A percentile compares a stretch with the other conserved stretches of the same genome.
phyloP scores from a whole-genome alignment of 2,113 vertebrate genomes.

The Cavia porcellus region DNA sequence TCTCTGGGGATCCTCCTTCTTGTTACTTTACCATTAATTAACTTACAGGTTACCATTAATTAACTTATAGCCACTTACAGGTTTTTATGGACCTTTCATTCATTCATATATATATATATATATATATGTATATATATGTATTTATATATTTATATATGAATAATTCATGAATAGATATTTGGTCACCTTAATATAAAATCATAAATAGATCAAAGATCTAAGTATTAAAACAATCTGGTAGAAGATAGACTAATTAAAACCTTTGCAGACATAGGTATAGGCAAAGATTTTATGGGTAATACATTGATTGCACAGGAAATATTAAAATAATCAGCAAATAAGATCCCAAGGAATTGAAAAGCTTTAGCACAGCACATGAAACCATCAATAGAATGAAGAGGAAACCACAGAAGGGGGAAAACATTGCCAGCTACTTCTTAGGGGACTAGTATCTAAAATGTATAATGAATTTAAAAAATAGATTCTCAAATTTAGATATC shows the following conservation, averaged over 20 bases:
- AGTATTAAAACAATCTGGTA: neutral
- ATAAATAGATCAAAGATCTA: neutral
- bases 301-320: neutral
- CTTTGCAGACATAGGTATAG: neutral
- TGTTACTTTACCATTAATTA: conserved; percentile 26
- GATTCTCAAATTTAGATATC: neutral
- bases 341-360: neutral
- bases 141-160: neutral
- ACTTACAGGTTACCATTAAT: neutral
- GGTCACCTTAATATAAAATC: conserved; percentile 19
- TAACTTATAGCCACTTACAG: neutral
- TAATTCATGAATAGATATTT: conserved; percentile 32
- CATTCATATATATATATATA: neutral
- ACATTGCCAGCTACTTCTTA: neutral
- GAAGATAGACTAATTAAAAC: neutral
- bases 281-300: neutral
- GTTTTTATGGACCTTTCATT: neutral
- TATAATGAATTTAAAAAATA: neutral
- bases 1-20: neutral
- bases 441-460: neutral
- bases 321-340: neutral
- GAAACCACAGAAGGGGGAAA: neutral
- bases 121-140: neutral
- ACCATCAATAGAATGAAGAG: neutral
- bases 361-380: neutral